These are phyloP conservation scores for Pteropus alecto DNA, from an alignment of 2,113 vertebrate species.

Conservation along the genomic window DNA sequence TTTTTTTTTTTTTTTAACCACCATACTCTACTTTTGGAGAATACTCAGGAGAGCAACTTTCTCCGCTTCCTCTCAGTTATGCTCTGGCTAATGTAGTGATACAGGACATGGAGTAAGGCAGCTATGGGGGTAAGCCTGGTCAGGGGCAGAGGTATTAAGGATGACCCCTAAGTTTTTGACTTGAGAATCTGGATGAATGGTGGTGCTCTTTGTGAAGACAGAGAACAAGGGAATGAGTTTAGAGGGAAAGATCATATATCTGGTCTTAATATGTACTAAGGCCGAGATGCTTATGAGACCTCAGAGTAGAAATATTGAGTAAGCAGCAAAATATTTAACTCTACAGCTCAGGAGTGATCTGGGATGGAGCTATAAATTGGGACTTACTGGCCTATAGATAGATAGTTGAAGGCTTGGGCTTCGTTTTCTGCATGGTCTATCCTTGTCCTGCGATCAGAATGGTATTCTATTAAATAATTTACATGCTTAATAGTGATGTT, in stretches of 20 bases:
- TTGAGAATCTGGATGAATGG: not conserved
- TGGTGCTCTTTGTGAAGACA: not conserved
- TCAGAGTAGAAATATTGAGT: not conserved
- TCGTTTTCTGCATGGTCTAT: slow-evolving; percentile 45
- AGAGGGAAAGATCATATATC: not conserved
- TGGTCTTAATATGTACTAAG: not conserved
- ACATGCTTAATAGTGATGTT: slow-evolving; percentile 27
- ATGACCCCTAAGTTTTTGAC: not conserved
- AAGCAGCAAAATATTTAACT: slow-evolving; percentile 17
- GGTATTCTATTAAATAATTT: slow-evolving; percentile 46
- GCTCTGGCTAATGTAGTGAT: not conserved
- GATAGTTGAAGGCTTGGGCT: slow-evolving; percentile 6
- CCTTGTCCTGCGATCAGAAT: slow-evolving; percentile 36
- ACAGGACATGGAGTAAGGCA: not conserved
- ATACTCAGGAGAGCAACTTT: not conserved
- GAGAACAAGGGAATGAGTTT: not conserved
- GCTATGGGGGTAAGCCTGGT: not conserved
- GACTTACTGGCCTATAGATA: not conserved
- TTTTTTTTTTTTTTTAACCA: not conserved
- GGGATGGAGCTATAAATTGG: not conserved
- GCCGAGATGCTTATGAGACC: not conserved
- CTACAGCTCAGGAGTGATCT: not conserved
- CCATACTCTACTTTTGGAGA: not conserved
- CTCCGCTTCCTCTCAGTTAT: not conserved
- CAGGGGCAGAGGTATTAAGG: not conserved